Evolutionary conservation across 30 jellyfish, hydroid and myxozoan species (phyloP).

Genomic region (Aurelia coerulea): DNA sequence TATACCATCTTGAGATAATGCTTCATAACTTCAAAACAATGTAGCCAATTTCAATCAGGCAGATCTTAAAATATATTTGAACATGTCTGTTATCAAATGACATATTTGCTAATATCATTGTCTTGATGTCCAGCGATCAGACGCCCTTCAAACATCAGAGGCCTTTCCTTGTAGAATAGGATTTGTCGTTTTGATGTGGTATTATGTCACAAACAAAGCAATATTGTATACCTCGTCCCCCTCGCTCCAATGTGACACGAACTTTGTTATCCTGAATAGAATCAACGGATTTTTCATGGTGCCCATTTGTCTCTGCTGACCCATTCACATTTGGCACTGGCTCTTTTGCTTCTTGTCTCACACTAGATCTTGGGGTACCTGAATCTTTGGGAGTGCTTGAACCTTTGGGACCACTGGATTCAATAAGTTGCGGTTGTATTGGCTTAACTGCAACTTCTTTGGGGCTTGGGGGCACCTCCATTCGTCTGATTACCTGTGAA

Average conservation of each 20-base stretch:
- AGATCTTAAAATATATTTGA: too few relatives aligned
- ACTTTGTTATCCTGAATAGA: slow-evolving; percentile 34
- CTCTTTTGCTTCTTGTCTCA: slow-evolving; percentile 19
- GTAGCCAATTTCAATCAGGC: too few relatives aligned
- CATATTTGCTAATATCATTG: too few relatives aligned
- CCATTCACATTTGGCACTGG: not conserved
- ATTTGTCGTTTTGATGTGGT: too few relatives aligned
- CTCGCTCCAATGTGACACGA: slow-evolving; percentile 53
- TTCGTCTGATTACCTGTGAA: slow-evolving; percentile 42
- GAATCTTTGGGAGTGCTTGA: slow-evolving; percentile 62
- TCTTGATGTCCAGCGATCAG: too few relatives aligned
- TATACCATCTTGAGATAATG: too few relatives aligned
- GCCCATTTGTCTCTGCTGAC: slow-evolving; percentile 29
- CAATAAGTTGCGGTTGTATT: not conserved
- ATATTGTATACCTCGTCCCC: slow-evolving; percentile 44
- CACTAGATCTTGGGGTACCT: slow-evolving; percentile 14
- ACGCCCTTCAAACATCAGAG: too few relatives aligned
- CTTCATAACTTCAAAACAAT: too few relatives aligned
- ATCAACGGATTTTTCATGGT: slow-evolving; percentile 14
- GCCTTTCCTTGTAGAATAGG: too few relatives aligned
- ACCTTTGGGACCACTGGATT: slow-evolving; percentile 30
- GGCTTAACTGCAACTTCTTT: not conserved
- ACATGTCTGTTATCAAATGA: too few relatives aligned
- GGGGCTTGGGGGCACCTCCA: slow-evolving; percentile 58
- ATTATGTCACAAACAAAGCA: too few relatives aligned